Base-by-base conservation (phyloP, 2,888 invertebrate species). In the Netelia melanura region DNA sequence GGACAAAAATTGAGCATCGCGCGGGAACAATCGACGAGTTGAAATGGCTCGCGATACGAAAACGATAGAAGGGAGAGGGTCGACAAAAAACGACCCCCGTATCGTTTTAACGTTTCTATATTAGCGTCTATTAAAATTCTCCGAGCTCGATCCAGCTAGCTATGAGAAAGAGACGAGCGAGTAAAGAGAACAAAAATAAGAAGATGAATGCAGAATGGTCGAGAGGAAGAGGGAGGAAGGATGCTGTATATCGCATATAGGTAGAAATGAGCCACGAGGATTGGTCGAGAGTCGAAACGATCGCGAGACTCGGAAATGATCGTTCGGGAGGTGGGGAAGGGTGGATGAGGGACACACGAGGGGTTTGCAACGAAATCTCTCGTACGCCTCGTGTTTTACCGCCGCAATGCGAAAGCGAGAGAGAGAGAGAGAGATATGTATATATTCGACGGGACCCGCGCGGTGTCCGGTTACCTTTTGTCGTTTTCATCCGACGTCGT, bases 41-140 rank as follows among this genome's bases (percentile, higher is more conserved):
- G 81, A 78, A 74, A 84, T 80, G 74, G 74, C 64, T 77, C 48
- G 43, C 52, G 44, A 68, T 21, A 58, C 67, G 68, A 77, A 61
- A 38, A 38, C 30, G 30, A 30, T 3, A 38, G 38, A 38, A 6
- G 6, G 38, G 6, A 38, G 38, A 38, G 38, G 8, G 38, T 38
- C 0, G 76, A 78, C 62, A 72, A 62, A 64, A 75, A 54, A 81
- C 90, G 90, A 90, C 90, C 90, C 88, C 89, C 91, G 92, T 93
- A 93, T 93, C 93, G 93, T 92, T 93, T 93, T 93, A 93, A 93
- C 93, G 93, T 93, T 92, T 92, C 93, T 92, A 92, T 93, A 93
- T 93, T 93, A 93, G 93, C 92, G 91, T 92, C 93, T 92, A 93
- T 93, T 93, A 93, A 93, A 93, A 93, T 91, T 81, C 56, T 68